Evolutionary conservation across 1,140 invertebrate genomes (phyloP).

Genomic region (Antheraea pernyi): DNA sequence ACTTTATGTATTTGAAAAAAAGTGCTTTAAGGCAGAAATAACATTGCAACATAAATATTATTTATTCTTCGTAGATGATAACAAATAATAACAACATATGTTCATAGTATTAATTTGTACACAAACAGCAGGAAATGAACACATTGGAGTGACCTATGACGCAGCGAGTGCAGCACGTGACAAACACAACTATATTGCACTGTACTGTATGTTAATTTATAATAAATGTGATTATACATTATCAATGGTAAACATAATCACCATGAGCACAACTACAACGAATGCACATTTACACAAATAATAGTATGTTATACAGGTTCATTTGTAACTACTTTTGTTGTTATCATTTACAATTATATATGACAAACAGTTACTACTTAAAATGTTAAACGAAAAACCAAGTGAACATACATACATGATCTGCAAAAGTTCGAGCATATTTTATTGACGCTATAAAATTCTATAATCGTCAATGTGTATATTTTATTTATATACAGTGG

Average conservation of each 20-base stretch:
- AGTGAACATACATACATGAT: too few species aligned
- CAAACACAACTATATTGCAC: neutral
- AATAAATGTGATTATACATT: neutral
- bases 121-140: conserved; percentile 1
- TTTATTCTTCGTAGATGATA: neutral
- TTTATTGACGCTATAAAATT: too few species aligned
- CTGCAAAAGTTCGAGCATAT: too few species aligned
- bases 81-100: neutral
- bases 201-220: neutral
- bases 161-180: neutral
- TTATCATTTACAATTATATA: too few species aligned
- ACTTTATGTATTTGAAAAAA: too few species aligned
- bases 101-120: neutral
- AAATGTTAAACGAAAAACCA: too few species aligned
- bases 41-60: neutral
- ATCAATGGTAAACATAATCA: neutral
- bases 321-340: too few species aligned
- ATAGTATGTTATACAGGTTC: too few species aligned
- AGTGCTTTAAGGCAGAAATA: neutral
- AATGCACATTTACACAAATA: neutral
- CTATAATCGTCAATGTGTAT: too few species aligned
- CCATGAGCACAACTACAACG: neutral
- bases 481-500: too few species aligned
- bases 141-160: neutral
- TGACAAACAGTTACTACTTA: too few species aligned